Conservation (phyloP, 30 jellyfish, hydroid and myxozoan genomes). For the Chrysaora quinquecirrha region DNA sequence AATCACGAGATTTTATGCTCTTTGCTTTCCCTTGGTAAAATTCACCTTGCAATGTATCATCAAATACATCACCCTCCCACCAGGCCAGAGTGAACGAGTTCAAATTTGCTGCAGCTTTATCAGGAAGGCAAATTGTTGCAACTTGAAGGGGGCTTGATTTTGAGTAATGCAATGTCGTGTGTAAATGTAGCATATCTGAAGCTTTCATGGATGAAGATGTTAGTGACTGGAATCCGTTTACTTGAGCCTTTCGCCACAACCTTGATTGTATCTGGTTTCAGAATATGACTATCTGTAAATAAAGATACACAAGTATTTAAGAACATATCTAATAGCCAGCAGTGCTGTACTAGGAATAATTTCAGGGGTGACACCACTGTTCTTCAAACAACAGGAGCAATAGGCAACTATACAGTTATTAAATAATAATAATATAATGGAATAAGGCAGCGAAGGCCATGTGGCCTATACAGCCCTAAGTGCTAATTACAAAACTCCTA, state of each 20-base stretch:
- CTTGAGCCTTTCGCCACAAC: slow-evolving; percentile 4
- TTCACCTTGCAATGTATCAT: not conserved
- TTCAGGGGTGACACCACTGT: no score
- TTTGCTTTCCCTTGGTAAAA: not conserved
- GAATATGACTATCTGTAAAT: slow-evolving; percentile 19
- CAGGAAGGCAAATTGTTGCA: slow-evolving; percentile 21
- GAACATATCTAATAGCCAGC: no score
- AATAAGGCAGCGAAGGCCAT: no score
- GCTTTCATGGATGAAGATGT: slow-evolving; percentile 1
- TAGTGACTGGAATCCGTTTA: not conserved
- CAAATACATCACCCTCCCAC: slow-evolving; percentile 41
- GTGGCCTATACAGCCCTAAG: no score
- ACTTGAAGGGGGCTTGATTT: not conserved
- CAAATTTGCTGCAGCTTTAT: not conserved
- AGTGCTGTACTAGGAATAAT: no score
- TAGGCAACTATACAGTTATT: no score
- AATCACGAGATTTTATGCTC: not conserved
- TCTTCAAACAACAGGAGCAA: no score
- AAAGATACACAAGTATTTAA: no score
- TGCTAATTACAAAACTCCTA: no score
- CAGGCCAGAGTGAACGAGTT: not conserved
- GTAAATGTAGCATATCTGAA: slow-evolving; percentile 20
- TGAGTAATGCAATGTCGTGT: slow-evolving; percentile 31
- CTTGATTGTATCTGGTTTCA: not conserved
- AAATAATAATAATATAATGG: no score